phyloP scores from a whole-genome alignment of 2,113 vertebrate species.

The Rhinopomastus cyanomelas region DNA sequence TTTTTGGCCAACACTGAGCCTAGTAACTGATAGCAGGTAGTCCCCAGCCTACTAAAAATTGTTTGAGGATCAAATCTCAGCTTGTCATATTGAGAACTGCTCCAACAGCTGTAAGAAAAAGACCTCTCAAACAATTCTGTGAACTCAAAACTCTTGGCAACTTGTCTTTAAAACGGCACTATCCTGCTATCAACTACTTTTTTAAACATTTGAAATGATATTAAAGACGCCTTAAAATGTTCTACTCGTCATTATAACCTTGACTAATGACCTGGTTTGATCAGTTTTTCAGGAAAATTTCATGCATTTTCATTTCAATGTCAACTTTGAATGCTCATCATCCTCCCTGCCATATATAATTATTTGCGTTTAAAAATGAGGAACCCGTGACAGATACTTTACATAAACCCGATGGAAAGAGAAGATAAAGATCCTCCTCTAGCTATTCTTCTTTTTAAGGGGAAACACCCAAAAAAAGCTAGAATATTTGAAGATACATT shows the following conservation, averaged over 20 bases:
- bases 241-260: background rate
- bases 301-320: constrained; percentile 20
- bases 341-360: constrained; percentile 34
- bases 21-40: background rate
- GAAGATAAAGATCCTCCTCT: background rate
- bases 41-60: background rate
- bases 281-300: constrained; percentile 18
- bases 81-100: background rate
- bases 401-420: background rate
- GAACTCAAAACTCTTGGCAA: background rate
- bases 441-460: background rate
- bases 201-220: background rate
- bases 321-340: constrained; percentile 31
- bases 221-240: constrained; percentile 1
- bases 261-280: constrained; percentile 23
- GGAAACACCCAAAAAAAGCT: background rate
- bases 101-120: background rate
- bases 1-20: background rate
- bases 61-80: background rate
- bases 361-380: constrained; percentile 55
- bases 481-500: background rate
- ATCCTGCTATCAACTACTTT: background rate
- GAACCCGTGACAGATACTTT: constrained; percentile 38
- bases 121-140: background rate
- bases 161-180: background rate